Conservation (phyloP, 2,797 vertebrate species). For the Varecia variegata region DNA sequence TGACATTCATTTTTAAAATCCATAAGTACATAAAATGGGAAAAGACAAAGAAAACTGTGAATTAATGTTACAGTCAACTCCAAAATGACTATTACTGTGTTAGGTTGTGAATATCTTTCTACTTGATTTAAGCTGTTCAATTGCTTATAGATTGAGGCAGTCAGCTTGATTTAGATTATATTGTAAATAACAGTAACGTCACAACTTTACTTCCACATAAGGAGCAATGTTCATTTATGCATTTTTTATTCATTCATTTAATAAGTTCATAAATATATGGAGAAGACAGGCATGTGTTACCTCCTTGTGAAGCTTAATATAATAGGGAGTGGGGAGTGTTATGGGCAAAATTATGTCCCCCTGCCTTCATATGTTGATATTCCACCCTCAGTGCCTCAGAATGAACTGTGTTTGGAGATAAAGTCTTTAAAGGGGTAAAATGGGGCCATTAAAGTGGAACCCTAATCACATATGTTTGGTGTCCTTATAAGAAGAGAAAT, state of each 20-base stretch:
- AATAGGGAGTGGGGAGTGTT: rapidly evolving
- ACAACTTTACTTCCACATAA: background rate
- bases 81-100: background rate
- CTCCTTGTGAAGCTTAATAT: background rate
- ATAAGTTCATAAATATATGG: background rate
- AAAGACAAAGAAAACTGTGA: constrained; percentile 28
- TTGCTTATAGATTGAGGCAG: background rate
- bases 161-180: background rate
- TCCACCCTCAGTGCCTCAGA: background rate
- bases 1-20: constrained; percentile 52
- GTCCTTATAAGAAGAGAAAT: background rate
- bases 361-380: background rate
- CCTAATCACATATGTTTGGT: background rate
- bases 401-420: background rate
- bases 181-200: background rate
- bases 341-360: background rate
- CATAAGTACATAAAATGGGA: constrained; percentile 36
- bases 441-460: background rate
- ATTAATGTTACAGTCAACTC: background rate
- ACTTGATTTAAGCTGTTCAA: background rate
- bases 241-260: background rate
- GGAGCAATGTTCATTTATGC: background rate
- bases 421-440: background rate
- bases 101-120: background rate
- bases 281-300: background rate